Evolutionary conservation across 2,113 vertebrate genomes (phyloP), one percentile per base, ranked within the genome.

Genomic region (Malurus alboscapulatus): DNA sequence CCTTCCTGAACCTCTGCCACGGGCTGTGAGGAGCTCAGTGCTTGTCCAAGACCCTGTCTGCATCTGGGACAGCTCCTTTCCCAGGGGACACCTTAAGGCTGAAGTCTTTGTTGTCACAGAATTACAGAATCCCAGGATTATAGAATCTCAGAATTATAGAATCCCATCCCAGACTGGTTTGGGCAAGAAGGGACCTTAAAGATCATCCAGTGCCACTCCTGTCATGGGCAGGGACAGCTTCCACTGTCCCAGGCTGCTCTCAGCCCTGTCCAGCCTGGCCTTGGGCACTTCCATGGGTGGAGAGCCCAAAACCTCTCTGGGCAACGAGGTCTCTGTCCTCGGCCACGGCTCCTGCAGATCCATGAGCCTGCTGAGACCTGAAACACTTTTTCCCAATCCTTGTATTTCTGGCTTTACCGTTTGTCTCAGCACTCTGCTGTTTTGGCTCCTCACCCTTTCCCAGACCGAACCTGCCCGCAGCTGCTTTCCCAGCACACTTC

Each of bases 251-350:
- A 61, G 47, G 19, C 1, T 67, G 3, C 29, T 74, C 45, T 45
- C 66, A 88, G 12, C 18, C 12, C 18, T 0, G 0, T 38, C 53
- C 69, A 61, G 0, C 29, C 40, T 27, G 44, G 6, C 10, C 14
- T 50, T 15, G 75, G 17, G 24, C 51, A 51, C 26, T 54, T 29
- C 38, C 27, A 54, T 2, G 48, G 26, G 32, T 18, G 6, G 51
- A 53, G 32, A 24, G 2, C 15, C 38, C 54, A 27, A 53, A 68
- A 27, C 12, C 7, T 55, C 13, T 42, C 55, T 48, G 57, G n/a
- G 10, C n/a, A 29, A 6, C 0, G 0, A 58, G 0, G 0, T 2
- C 6, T 36, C n/a, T 32, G 9, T 42, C 27, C 55, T 57, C 1
- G 27, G 45, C 36, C 54, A 59, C 14, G 0, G 1, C 67, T 79